These are phyloP conservation scores for Ophiodon elongatus DNA, from an alignment of 2,113 vertebrate genomes.

Conservation along the genomic window DNA sequence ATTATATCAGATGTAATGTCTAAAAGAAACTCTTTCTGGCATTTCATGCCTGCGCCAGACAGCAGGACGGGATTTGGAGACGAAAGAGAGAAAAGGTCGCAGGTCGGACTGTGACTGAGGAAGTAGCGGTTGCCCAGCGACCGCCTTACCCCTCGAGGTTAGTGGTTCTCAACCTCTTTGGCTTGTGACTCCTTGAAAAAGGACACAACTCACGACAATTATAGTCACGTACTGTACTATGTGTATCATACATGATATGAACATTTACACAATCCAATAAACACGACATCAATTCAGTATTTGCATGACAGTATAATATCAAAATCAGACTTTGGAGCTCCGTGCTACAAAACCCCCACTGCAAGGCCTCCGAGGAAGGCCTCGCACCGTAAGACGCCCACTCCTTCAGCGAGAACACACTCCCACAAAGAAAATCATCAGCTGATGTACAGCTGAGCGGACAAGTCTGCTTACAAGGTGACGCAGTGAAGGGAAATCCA, in stretches of 20 bases:
- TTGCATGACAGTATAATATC: conserved; percentile 6
- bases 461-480: background rate
- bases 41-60: background rate
- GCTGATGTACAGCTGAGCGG: background rate
- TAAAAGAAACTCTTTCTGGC: background rate
- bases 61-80: background rate
- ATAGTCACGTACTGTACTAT: background rate
- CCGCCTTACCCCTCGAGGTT: background rate
- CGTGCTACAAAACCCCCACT: background rate
- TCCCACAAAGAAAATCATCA: too few species aligned
- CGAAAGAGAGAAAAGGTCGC: too few species aligned
- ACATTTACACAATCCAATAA: conserved; percentile 19
- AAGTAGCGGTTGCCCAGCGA: too few species aligned
- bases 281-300: background rate
- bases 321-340: conserved; percentile 38
- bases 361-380: conserved; percentile 12
- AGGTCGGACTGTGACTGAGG: too few species aligned
- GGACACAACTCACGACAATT: background rate
- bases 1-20: background rate
- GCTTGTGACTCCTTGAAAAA: background rate
- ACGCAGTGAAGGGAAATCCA: background rate
- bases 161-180: background rate
- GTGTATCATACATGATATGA: too few species aligned
- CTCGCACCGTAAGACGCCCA: conserved; percentile 31
- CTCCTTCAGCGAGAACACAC: too few species aligned